Base-by-base conservation (phyloP, 1,140 invertebrate species). In the Nephila pilipes region DNA sequence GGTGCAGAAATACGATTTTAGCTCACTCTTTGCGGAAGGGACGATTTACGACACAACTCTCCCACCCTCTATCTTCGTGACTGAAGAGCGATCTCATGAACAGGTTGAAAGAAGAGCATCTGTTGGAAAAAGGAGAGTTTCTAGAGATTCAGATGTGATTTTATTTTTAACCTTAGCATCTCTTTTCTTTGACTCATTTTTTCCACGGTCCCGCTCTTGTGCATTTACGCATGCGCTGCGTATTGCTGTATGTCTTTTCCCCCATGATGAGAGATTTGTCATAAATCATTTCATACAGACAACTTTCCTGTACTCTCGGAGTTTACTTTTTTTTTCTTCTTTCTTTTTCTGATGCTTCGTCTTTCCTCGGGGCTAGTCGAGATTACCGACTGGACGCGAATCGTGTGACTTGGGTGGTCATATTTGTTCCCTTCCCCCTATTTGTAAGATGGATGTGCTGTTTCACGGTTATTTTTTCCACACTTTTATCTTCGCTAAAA, bases 261-360 rank as follows among this genome's bases (percentile, higher is more conserved):
- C 12, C 8, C 29, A 58, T 46, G 75, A 81, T 81, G 88, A 90
- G 20, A 81, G 88, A 90, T 58, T 60, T 60, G 36, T 81, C 75
- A 90, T 90, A 90, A 90, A 90, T 90, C 88, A 90, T 90, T 80
- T 75, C 46, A 22, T 90, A 80, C 69, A 90, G 12, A 75, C n/a
- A 60, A n/a, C 18, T 87, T 87, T 36, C 29, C 60, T 63, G 32
- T 69, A 36, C 32, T 87, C 10, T 85, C 46, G 0, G 12, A 4
- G 46, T 6, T 6, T 10, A 46, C 46, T 46, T 46, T 46, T 46
- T 36, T 20, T 60, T 58, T 54, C 65, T 63, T 46, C 38, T 87
- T 63, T 25, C 22, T 1, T 54, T 16, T 65, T 36, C n/a, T 87
- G 12, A 38, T 32, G 75, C 65, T 79, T 32, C n/a, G 29, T 89